Base-by-base conservation (phyloP, 2,113 vertebrate species). In the Gallinago media region DNA sequence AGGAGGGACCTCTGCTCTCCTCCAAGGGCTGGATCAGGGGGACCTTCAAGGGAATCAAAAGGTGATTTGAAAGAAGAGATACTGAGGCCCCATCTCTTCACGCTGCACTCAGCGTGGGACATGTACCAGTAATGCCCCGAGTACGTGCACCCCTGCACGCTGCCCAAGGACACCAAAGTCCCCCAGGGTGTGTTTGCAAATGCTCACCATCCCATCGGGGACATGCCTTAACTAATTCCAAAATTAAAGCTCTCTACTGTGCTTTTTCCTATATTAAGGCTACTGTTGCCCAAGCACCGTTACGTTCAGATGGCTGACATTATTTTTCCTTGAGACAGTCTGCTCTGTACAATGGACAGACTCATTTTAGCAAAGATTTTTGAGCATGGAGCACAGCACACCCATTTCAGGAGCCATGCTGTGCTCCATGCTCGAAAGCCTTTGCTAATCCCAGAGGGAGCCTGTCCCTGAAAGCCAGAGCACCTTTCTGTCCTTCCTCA, bases 111-210 rank as follows among this genome's bases (percentile, higher is more conserved):
- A 22, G 23, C 72, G 22, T 1, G 22, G 68, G 67, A 66, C 0
- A 0, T 1, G 12, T 40, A n/a, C 62, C 13, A 59, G 1, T 20
- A 82, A 9, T 13, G 32, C 40, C 20, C 58, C 0, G 18, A 27
- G 63, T 4, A 14, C 3, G 0, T 7, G 27, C 61, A 49, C 9
- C 20, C 66, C 38, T 15, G 36, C 44, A n/a, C 2, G 1, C 38
- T 74, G 67, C 46, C 50, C 56, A 1, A 0, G 13, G 63, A 19
- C 49, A 47, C 29, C 79, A 38, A 7, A n/a, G 20, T 6, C 78
- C 61, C 80, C 11, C 59, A 21, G 49, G 22, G 7, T 8, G 21
- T 10, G 59, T 22, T 73, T 17, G 26, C 50, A 75, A 61, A 46
- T 7, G 32, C 3, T 54, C 74, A 13, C 25, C 87, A 23, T 62